Evolutionary conservation across 2,888 invertebrate genomes (phyloP), one percentile per base, ranked within the genome.

Genomic region (Torymus texanus): DNA sequence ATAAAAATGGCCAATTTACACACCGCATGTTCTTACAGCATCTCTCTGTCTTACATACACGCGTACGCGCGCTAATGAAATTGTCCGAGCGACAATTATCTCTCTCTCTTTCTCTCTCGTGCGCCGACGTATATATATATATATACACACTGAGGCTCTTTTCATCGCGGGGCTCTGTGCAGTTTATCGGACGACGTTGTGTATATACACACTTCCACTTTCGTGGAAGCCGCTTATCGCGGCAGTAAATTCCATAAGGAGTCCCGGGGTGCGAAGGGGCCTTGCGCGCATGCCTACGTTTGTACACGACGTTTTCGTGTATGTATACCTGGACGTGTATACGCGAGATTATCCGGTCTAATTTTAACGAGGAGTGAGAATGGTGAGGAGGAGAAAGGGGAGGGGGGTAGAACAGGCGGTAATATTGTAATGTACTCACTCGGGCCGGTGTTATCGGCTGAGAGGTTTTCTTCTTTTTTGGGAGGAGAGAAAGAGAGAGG

Each of bases 331-430:
- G 41, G 41, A 41, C 18, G 51, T 71, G 11, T 24, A n/a, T n/a
- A 4, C 51, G 63, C 73, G 13, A 73, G 73, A 75, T 75, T 66
- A 75, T 59, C 75, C 66, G 66, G 75, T 75, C 66, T 66, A 75
- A 75, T 75, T 75, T 75, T 75, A 67, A 75, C 59, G 75, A 66
- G 50, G 59, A 11, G 16, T 12, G 56, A 2, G 56, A n/a, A 21
- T 21, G 21, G 1, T 21, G 21, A 21, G 21, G 41, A 12, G 10
- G 21, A 21, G 21, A 16, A 12, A 1, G 16, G 18, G 55, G 16
- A 14, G 11, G 24, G 21, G 41, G 12, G 61, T 2, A 16, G n/a
- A 14, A 59, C 59, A 29, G 16, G 41, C 14, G 16, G 71, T 16
- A 24, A 61, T 70, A 70, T 70, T 72, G 73, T 73, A 73, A 63